Evolutionary conservation across 2,797 vertebrate genomes (phyloP).

Genomic region (Pachyuromys duprasi): DNA sequence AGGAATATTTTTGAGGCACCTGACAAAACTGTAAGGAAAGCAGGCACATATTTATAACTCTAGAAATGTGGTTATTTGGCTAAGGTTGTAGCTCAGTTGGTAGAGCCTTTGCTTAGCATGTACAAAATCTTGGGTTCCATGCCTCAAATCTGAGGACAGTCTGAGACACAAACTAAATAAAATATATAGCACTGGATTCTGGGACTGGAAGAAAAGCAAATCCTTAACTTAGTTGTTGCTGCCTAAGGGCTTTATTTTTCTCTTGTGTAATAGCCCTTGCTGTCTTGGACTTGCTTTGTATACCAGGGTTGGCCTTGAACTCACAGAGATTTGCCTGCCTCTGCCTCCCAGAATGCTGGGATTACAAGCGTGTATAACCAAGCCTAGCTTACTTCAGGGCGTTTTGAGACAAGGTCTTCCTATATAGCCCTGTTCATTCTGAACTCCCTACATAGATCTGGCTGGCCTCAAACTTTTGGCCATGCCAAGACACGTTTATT

Average conservation of each 20-base stretch:
- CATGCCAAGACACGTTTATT: background rate
- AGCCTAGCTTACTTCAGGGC: background rate
- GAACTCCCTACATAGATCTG: background rate
- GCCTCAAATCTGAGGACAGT: background rate
- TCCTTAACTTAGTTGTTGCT: background rate
- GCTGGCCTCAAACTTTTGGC: background rate
- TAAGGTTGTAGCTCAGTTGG: background rate
- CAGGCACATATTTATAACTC: background rate
- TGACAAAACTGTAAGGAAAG: background rate
- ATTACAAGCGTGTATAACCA: too few species aligned
- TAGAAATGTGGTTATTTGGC: background rate
- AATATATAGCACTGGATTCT: background rate
- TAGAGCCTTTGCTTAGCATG: background rate
- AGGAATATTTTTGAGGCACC: constrained; percentile 26
- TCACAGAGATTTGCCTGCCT: too few species aligned
- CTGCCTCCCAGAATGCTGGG: too few species aligned
- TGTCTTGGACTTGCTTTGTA: too few species aligned
- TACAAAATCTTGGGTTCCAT: background rate
- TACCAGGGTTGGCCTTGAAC: too few species aligned
- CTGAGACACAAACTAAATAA: background rate
- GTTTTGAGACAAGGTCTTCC: background rate
- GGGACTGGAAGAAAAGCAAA: background rate
- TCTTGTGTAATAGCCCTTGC: too few species aligned
- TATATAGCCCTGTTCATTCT: background rate
- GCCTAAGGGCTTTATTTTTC: background rate